Evolutionary conservation across 2,888 invertebrate genomes (phyloP), one percentile per base, ranked within the genome.

Genomic region (Drosophila pegasa): DNA sequence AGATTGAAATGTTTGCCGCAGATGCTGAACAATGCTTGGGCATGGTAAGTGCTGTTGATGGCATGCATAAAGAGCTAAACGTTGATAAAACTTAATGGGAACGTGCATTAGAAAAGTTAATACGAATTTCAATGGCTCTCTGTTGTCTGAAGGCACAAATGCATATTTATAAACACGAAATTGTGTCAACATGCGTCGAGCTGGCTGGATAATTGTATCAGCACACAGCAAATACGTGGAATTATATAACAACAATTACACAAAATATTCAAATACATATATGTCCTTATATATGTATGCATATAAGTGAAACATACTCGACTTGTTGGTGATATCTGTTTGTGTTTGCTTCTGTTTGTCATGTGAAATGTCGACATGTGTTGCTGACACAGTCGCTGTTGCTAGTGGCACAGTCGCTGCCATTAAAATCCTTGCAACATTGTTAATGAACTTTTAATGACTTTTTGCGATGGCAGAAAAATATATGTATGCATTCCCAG

Each of bases 361-460:
- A 82, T 88, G 79, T 77, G 67, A 86, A 71, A 76, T 89, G 78
- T 72, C 67, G 68, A 71, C 72, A 86, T 82, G 62, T 86, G 72
- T 68, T 66, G 77, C 60, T 79, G 69, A 52, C 71, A 75, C 56
- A 64, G 56, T 59, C 33, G 62, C 45, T 66, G 73, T 57, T 59
- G 60, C 66, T 69, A 75, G 55, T 63, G 66, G 38, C 62, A 59
- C 45, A 59, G 41, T 62, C 41, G 64, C 56, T 71, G 66, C 76
- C 78, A 83, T 89, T 75, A 75, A 88, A 87, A 80, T 88, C 73
- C 69, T 74, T 71, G 81, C 78, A 90, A 90, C 79, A 84, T 88
- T 90, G 88, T 88, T 90, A 88, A 88, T 88, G 88, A 88, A 88
- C 89, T 90, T 88, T 88, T 88, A 88, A 88, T 90, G 90, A 88